Evolutionary conservation across 2,113 vertebrate genomes (phyloP).

Genomic region (Diadophis punctatus): DNA sequence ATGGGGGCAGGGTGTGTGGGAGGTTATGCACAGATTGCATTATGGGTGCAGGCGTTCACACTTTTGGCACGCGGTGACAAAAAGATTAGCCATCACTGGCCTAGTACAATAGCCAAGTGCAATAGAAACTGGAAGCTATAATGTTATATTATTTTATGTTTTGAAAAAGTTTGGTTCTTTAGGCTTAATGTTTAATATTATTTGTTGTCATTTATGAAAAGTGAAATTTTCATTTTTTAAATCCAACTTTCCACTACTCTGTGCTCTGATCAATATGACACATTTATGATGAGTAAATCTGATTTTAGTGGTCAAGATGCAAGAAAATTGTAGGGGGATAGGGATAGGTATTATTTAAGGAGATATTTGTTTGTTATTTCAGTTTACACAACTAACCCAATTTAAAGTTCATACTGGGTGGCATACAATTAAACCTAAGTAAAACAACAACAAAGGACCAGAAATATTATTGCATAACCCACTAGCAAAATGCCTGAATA

Average conservation of each 20-base stretch:
- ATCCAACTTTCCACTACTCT: background rate
- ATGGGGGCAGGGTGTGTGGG: no score
- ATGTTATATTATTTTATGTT: background rate
- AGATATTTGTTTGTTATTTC: background rate
- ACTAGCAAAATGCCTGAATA: background rate
- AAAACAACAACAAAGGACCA: background rate
- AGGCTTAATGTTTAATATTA: background rate
- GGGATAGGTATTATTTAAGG: background rate
- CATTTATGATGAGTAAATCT: background rate
- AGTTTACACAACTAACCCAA: background rate
- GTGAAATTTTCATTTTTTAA: background rate
- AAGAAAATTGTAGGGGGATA: background rate
- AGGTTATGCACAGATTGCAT: no score
- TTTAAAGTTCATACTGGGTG: background rate
- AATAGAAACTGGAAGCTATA: background rate
- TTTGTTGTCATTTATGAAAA: background rate
- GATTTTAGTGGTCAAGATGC: background rate
- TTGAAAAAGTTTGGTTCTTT: background rate
- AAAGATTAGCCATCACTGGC: no score
- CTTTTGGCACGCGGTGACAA: no score
- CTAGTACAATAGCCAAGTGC: background rate
- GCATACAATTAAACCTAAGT: background rate
- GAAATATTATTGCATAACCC: background rate
- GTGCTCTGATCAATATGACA: background rate
- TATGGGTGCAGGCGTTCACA: no score